Evolutionary conservation across 2,113 vertebrate species (phyloP).

Genomic region (Pteropus alecto): DNA sequence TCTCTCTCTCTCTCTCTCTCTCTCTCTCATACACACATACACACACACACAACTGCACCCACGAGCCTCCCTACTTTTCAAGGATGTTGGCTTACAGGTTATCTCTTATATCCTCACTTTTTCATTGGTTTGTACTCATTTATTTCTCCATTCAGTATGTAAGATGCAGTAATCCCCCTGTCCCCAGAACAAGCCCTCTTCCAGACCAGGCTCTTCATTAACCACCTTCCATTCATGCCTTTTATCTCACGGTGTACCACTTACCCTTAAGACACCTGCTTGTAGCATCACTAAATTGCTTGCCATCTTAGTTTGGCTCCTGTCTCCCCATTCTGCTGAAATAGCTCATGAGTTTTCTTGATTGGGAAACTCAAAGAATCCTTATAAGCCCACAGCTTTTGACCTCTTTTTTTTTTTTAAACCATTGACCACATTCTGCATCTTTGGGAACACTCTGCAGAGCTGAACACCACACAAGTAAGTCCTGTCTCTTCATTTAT

Average conservation of each 20-base stretch:
- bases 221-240: no score
- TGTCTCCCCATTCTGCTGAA: not conserved
- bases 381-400: not conserved
- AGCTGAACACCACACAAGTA: not conserved
- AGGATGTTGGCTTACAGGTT: not conserved
- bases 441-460: not conserved
- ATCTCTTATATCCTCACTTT: not conserved
- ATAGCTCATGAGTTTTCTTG: not conserved
- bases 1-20: not conserved
- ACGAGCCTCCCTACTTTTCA: not conserved
- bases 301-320: not conserved
- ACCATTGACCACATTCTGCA: not conserved
- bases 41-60: not conserved
- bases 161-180: not conserved
- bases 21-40: not conserved
- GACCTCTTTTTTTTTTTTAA: not conserved
- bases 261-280: not conserved
- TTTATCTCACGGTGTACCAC: fast-evolving
- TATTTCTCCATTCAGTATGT: not conserved
- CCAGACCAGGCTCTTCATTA: not conserved
- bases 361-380: not conserved
- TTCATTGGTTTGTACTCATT: not conserved
- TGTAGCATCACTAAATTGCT: not conserved
- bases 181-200: not conserved
- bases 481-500: not conserved